These are phyloP conservation scores for Tachypleus tridentatus DNA, from an alignment of 1,140 invertebrate species.

Conservation along the genomic window DNA sequence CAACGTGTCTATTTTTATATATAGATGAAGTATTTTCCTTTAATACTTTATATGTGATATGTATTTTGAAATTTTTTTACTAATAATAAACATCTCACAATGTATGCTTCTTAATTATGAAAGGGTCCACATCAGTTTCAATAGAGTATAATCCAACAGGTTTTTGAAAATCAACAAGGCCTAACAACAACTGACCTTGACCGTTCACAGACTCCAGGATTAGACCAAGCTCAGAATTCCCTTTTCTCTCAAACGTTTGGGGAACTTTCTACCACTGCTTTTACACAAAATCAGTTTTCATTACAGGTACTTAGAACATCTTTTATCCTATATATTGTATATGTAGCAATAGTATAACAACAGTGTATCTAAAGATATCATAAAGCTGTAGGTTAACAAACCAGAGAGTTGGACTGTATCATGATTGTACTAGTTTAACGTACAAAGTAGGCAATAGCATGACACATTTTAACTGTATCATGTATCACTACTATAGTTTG, in stretches of 20 bases:
- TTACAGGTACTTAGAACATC: conserved; percentile 13
- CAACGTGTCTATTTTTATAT: too few relatives aligned
- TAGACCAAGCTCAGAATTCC: conserved; percentile 9
- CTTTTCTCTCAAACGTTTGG: conserved; percentile 2
- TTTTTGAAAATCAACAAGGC: conserved; percentile 14
- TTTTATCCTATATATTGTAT: neutral
- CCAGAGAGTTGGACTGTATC: too few relatives aligned
- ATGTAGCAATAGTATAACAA: too few relatives aligned
- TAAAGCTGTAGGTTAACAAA: too few relatives aligned
- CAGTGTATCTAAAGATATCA: too few relatives aligned
- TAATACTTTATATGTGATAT: too few relatives aligned
- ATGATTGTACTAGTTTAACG: too few relatives aligned
- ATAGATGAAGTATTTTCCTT: too few relatives aligned
- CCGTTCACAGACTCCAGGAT: conserved; percentile 4
- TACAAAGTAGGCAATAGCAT: too few relatives aligned
- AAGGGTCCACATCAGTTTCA: conserved; percentile 11
- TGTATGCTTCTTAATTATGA: conserved; percentile 3
- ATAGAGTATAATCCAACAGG: conserved; percentile 15
- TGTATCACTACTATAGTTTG: too few relatives aligned
- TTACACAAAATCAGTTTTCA: conserved; percentile 12
- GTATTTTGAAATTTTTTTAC: too few relatives aligned
- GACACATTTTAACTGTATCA: too few relatives aligned
- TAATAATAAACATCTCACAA: neutral
- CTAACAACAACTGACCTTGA: conserved; percentile 5
- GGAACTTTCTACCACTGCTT: neutral